Evolutionary conservation across 2,888 invertebrate genomes (phyloP).

Genomic region (Scotopteryx bipunctaria): DNA sequence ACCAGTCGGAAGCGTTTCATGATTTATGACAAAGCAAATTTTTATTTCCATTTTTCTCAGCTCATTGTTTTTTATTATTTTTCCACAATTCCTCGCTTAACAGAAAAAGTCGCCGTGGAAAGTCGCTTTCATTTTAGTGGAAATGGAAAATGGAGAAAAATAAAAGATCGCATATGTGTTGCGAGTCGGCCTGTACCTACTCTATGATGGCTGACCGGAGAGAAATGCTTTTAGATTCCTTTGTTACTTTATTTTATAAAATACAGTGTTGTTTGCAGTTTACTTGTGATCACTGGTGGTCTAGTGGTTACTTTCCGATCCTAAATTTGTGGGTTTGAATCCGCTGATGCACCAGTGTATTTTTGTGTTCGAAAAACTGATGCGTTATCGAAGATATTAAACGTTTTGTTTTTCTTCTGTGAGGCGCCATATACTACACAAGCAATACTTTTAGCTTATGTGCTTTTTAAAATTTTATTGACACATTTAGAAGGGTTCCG

Average conservation of each 20-base stretch:
- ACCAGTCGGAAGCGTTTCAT: constrained; percentile 76
- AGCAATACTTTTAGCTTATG: too few relatives aligned
- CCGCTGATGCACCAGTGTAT: too few relatives aligned
- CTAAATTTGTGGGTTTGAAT: too few relatives aligned
- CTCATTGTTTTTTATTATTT: constrained; percentile 74
- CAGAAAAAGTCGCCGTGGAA: constrained; percentile 72
- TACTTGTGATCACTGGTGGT: too few relatives aligned
- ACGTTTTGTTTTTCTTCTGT: too few relatives aligned
- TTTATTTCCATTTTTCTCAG: constrained; percentile 78
- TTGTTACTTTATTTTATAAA: constrained; percentile 19
- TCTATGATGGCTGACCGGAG: constrained; percentile 39
- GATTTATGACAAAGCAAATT: constrained; percentile 82
- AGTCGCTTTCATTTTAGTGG: constrained; percentile 76
- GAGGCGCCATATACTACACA: too few relatives aligned
- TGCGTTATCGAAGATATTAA: too few relatives aligned
- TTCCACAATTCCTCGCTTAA: constrained; percentile 75
- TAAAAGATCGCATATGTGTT: constrained; percentile 74
- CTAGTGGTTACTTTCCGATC: too few relatives aligned
- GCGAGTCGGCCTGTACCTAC: constrained; percentile 35
- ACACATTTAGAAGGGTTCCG: too few relatives aligned
- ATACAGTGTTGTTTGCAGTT: too few relatives aligned
- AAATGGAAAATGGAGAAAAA: constrained; percentile 76
- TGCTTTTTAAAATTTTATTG: too few relatives aligned
- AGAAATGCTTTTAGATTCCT: constrained; percentile 60
- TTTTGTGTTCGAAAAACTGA: too few relatives aligned